Conservation (phyloP, 2,797 vertebrate genomes). For the Chromis chromis region DNA sequence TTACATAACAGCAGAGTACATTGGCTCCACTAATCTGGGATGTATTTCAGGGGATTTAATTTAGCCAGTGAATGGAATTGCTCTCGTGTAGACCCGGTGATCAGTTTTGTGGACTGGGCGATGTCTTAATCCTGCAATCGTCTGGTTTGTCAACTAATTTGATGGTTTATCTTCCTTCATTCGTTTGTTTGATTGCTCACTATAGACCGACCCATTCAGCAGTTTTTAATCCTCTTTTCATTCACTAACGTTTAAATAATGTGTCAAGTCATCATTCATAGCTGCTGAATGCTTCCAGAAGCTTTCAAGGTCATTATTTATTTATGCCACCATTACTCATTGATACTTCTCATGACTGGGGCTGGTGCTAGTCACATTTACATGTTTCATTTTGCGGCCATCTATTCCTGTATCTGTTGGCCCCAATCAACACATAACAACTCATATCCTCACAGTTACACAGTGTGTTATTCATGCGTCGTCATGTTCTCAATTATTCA, state of each 20-base stretch:
- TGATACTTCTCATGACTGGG: neutral
- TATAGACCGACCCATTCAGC: conserved; percentile 4
- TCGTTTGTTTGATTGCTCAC: conserved; percentile 17
- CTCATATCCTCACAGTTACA: conserved; percentile 50
- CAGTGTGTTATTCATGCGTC: conserved; percentile 37
- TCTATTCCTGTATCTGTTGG: conserved; percentile 41
- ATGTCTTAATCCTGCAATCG: conserved; percentile 43
- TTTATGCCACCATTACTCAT: conserved; percentile 13
- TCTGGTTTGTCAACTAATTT: conserved; percentile 28
- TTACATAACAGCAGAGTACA: conserved; percentile 65
- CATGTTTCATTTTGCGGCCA: conserved; percentile 15
- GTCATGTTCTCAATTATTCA: conserved; percentile 70
- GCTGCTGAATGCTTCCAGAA: conserved; percentile 11
- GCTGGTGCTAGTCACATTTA: conserved; percentile 19
- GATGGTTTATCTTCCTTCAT: neutral
- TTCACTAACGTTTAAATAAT: neutral
- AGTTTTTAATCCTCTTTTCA: conserved; percentile 22
- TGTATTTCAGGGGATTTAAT: conserved; percentile 79
- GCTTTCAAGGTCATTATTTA: neutral
- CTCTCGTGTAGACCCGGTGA: conserved; percentile 47
- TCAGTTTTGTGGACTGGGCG: conserved; percentile 48
- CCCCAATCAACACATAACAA: conserved; percentile 55
- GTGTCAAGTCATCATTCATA: conserved; percentile 13
- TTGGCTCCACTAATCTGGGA: conserved; percentile 69
- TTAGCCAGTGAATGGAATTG: conserved; percentile 69